Percentiles rank a stretch among this genome's conserved stretches.
Conservation (phyloP, 2,888 invertebrate species). For the Calameuta pallipes region DNA sequence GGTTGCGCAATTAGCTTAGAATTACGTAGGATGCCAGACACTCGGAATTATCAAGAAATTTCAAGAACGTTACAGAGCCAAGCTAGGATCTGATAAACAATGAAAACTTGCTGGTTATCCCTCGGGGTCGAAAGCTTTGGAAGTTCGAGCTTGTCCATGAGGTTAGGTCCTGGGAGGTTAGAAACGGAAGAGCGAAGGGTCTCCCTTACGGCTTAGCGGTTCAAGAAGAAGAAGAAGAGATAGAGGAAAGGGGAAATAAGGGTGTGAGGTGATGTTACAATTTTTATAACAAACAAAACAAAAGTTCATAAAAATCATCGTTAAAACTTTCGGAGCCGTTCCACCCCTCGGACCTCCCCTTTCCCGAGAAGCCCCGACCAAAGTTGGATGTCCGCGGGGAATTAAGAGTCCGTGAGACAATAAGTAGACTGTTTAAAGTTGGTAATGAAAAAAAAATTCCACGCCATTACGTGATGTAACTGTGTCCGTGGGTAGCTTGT, state of each 20-base stretch:
- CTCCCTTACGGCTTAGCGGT: neutral
- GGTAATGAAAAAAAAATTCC: neutral
- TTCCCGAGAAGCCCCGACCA: neutral
- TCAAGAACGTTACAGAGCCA: constrained; percentile 11
- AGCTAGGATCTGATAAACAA: constrained; percentile 24
- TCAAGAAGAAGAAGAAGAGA: neutral
- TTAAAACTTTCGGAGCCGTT: constrained; percentile 20
- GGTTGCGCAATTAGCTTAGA: neutral
- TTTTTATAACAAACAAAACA: constrained; percentile 24
- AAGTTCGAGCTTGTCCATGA: constrained; percentile 19
- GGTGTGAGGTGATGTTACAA: constrained; percentile 11
- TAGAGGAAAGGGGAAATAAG: neutral
- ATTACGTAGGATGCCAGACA: neutral
- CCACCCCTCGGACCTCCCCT: neutral
- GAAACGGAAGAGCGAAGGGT: constrained; percentile 4
- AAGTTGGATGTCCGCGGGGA: constrained; percentile 22
- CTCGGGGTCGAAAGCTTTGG: constrained; percentile 24
- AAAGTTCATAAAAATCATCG: constrained; percentile 27
- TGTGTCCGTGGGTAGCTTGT: neutral
- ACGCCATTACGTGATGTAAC: neutral
- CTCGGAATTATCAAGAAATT: neutral
- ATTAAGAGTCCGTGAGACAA: constrained; percentile 12
- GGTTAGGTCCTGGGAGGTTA: constrained; percentile 8
- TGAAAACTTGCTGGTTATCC: constrained; percentile 23
- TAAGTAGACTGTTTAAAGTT: neutral